Conservation (phyloP, 2,113 vertebrate species). For the Sus scrofa region T2T-Sscrofa CM000827.6:47547501-47548000, state of each 20-base stretch:
- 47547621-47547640: neutral
- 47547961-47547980: neutral
- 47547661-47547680: neutral
- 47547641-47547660: neutral
- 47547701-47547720: neutral
- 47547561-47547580: neutral
- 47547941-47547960: neutral
- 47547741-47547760: neutral
- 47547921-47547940: neutral
- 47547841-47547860: neutral
- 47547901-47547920: neutral
- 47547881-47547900: neutral
- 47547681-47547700: neutral
- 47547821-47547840: neutral
- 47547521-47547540: neutral
- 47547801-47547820: neutral
- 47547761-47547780: neutral
- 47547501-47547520: neutral
- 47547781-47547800: neutral
- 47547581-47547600: neutral
- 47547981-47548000: neutral
- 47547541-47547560: neutral
- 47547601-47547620: neutral
- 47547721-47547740: neutral
- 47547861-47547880: neutral